Conservation (phyloP, 2,113 vertebrate species). For the Leptocoma aspasia region DNA sequence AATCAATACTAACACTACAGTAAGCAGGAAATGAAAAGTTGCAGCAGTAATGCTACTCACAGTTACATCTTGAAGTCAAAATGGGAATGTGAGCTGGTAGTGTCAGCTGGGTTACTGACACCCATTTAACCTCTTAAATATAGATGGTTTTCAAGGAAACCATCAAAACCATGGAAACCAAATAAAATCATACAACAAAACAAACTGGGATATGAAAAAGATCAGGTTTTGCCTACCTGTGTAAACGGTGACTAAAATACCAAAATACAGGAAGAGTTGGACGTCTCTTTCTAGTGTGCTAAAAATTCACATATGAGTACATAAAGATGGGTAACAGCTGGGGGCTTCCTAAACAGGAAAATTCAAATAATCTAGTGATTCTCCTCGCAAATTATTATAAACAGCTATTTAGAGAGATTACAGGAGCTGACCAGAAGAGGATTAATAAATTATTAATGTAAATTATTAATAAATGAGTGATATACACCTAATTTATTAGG, state of each 20-base stretch:
- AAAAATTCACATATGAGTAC: background rate
- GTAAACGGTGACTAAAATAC: background rate
- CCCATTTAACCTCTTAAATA: background rate
- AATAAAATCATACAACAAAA: background rate
- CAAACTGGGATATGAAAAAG: background rate
- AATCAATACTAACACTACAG: background rate
- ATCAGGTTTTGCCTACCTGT: background rate
- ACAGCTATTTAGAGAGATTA: background rate
- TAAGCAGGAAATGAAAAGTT: background rate
- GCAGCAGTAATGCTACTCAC: background rate
- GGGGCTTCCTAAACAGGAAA: background rate
- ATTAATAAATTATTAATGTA: background rate
- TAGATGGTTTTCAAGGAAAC: background rate
- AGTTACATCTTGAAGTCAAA: background rate
- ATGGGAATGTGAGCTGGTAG: background rate
- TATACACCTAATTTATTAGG: background rate
- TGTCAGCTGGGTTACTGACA: background rate
- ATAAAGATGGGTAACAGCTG: background rate
- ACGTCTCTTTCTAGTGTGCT: fast-evolving
- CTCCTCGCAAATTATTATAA: background rate
- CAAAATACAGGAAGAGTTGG: background rate
- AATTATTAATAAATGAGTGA: background rate
- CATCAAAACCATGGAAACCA: background rate
- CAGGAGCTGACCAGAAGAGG: background rate
- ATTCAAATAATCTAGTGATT: background rate